Conservation (phyloP, 2,797 vertebrate species). For the Yasuhikotakia modesta region DNA sequence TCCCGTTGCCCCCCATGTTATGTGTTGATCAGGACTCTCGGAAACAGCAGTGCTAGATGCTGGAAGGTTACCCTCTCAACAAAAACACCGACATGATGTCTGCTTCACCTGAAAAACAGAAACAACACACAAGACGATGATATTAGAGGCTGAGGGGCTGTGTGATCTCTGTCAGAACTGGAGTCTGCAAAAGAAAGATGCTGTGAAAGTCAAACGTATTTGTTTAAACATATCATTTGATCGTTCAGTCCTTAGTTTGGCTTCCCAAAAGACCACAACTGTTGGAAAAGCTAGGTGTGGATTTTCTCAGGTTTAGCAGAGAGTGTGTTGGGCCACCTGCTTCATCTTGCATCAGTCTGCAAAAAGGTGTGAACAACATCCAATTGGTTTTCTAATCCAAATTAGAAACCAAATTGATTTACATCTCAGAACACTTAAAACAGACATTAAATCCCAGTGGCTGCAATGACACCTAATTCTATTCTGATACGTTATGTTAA, state of each 20-base stretch:
- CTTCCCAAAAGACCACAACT: neutral
- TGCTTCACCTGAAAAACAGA: slow-evolving; percentile 35
- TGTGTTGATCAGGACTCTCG: slow-evolving; percentile 35
- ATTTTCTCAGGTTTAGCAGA: slow-evolving; percentile 7
- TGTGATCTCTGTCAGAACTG: neutral
- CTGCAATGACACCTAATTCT: no score
- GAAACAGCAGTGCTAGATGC: slow-evolving; percentile 23
- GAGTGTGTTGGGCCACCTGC: slow-evolving; percentile 1
- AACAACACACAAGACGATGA: slow-evolving; percentile 36
- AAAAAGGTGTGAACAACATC: neutral
- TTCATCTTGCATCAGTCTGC: neutral
- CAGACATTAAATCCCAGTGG: no score
- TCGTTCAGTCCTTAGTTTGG: neutral
- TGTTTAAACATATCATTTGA: slow-evolving; percentile 5
- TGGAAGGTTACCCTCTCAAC: slow-evolving; percentile 34
- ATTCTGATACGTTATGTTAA: no score
- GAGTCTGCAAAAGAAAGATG: neutral
- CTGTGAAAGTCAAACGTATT: neutral
- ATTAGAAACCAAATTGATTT: slow-evolving; percentile 16
- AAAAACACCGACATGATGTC: slow-evolving; percentile 30
- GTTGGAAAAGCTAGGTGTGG: neutral
- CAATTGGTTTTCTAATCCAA: no score
- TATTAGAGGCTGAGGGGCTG: slow-evolving; percentile 38
- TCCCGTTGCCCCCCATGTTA: slow-evolving; percentile 43
- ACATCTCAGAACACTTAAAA: no score